These are phyloP conservation scores for Erythrocebus patas DNA, from an alignment of 2,113 vertebrate species.

Conservation along the genomic window DNA sequence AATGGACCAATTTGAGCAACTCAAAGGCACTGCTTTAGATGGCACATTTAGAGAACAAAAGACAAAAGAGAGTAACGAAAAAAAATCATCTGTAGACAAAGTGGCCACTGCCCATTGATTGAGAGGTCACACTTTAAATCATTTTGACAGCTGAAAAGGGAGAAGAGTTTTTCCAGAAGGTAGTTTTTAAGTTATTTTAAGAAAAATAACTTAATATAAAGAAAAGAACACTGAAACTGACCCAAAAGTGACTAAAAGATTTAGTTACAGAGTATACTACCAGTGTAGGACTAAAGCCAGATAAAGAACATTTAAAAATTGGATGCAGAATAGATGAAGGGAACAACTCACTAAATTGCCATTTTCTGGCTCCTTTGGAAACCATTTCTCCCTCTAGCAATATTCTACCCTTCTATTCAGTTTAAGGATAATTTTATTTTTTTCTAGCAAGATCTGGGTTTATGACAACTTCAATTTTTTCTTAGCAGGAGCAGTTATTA, in stretches of 20 bases:
- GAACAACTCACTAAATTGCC: background rate
- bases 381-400: background rate
- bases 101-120: conserved; percentile 57
- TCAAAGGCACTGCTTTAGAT: conserved; percentile 24
- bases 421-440: conserved; percentile 38
- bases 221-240: conserved; percentile 30
- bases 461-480: conserved; percentile 53
- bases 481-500: conserved; percentile 28
- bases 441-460: conserved; percentile 11
- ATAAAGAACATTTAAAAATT: conserved; percentile 42
- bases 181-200: background rate
- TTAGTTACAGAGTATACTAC: background rate
- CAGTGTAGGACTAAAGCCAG: background rate
- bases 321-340: background rate
- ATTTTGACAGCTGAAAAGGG: conserved; percentile 59
- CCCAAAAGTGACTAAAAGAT: conserved; percentile 38
- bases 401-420: conserved; percentile 16
- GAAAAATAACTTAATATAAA: conserved; percentile 12
- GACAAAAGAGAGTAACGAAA: conserved; percentile 45
- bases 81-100: conserved; percentile 50
- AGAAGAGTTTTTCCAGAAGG: conserved; percentile 45
- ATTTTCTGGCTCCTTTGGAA: background rate
- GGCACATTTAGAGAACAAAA: conserved; percentile 62
- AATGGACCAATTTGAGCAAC: conserved; percentile 69
- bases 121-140: conserved; percentile 67